Evolutionary conservation across 2,797 vertebrate genomes (phyloP), one percentile per base, ranked within the genome.

Genomic region (Sparus aurata): DNA sequence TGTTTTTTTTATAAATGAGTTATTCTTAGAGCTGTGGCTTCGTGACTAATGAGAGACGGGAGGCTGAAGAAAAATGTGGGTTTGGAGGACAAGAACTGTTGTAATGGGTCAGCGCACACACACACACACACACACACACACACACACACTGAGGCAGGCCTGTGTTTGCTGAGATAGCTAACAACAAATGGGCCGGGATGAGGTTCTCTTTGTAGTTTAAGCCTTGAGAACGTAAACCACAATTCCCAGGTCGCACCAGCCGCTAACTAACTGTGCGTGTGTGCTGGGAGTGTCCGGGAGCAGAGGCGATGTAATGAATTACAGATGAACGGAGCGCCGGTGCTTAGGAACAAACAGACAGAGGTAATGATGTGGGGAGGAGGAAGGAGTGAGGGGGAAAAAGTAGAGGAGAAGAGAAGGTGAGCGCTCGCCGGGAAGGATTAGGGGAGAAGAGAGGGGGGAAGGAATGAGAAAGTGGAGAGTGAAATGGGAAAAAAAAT

Each of bases 281-380:
- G 67, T 55, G 68, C 65, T 20, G 59, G 73, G 73, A 60, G 63
- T 59, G 59, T 75, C 73, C 59, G 60, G 74, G 27, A 78, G 69
- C 77, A 69, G 75, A 69, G 67, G 79, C 41, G 22, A 74, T 61
- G 85, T 85, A 78, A 85, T 86, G 79, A 90, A 93, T 84, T 80
- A 70, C 82, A 82, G 78, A 85, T 85, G 89, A 84, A 89, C 68
- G 67, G 81, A 83, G 75, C 76, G 22, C 17, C 1, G 69, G 41
- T 55, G 63, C 70, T 85, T 60, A 75, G 65, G 68, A 83, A 77
- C 61, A 85, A 80, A 82, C 73, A 76, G 68, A 63, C 60, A 27
- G 72, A 77, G 41, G 65, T 76, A 71, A 75, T 64, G 69, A 77
- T 53, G 68, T 55, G 66, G 63, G 69, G 38, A 49, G n/a, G 23